A percentile compares a stretch with the other conserved stretches of the same genome.
Evolutionary conservation across 92 coral and sea anemone species (phyloP).

Genomic region (Palythoa grandis): DNA sequence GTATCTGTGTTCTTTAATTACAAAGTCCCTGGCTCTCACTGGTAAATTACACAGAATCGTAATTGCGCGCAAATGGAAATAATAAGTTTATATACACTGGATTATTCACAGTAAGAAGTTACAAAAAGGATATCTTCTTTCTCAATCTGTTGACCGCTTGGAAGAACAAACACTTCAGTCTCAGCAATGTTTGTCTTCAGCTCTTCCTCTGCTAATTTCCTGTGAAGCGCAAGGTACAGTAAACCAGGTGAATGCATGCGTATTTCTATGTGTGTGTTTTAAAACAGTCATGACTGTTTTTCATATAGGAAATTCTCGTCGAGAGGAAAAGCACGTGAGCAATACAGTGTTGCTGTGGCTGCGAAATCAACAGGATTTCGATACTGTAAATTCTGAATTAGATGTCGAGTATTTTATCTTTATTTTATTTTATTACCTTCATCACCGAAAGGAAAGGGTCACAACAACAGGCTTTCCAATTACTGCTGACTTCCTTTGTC

Average conservation of each 20-base stretch:
- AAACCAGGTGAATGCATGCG: not conserved
- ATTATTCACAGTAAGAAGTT: not conserved
- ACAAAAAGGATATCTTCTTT: conserved; percentile 82
- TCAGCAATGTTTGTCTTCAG: conserved; percentile 92
- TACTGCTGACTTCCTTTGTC: too few species aligned
- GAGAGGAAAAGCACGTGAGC: not conserved
- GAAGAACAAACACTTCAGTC: conserved; percentile 90
- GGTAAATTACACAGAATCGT: too few species aligned
- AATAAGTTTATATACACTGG: not conserved
- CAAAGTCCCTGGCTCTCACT: too few species aligned
- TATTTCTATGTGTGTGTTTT: not conserved
- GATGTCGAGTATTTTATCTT: too few species aligned
- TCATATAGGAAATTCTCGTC: not conserved
- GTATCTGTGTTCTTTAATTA: too few species aligned
- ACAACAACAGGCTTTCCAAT: too few species aligned
- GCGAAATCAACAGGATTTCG: too few species aligned
- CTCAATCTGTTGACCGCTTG: conserved; percentile 97
- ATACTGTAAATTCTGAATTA: too few species aligned
- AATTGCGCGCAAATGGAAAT: too few species aligned
- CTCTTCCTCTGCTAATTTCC: conserved; percentile 90
- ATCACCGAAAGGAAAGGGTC: too few species aligned
- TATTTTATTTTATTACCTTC: too few species aligned
- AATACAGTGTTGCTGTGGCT: too few species aligned
- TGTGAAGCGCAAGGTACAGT: not conserved
- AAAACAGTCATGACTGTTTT: not conserved